phyloP scores from a whole-genome alignment of 2,797 vertebrate species.

The Botia almorhae region DNA sequence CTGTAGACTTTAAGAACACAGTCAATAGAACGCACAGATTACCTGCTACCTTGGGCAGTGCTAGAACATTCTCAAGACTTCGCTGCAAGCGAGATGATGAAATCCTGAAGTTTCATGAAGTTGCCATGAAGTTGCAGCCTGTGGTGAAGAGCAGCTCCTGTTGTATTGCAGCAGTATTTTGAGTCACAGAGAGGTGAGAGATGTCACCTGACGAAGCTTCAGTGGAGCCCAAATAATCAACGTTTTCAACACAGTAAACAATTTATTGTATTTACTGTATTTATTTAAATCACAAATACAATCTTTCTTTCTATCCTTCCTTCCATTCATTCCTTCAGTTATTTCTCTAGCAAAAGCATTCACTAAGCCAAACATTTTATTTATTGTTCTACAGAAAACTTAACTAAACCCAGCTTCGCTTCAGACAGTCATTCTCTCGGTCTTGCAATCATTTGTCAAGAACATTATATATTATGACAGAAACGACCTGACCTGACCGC shows the following conservation, averaged over 20 bases:
- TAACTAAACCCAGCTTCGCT: too few relatives aligned
- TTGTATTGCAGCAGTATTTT: background rate
- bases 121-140: conserved; percentile 21
- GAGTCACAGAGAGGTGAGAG: background rate
- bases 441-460: background rate
- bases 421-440: too few relatives aligned
- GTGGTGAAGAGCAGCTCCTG: background rate
- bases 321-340: too few relatives aligned
- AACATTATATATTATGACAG: background rate
- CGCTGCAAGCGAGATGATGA: conserved; percentile 39
- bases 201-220: background rate
- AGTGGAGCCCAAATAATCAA: too few relatives aligned
- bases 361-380: too few relatives aligned
- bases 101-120: conserved; percentile 27
- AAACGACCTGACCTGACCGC: background rate
- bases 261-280: too few relatives aligned
- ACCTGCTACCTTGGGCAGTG: conserved; percentile 34
- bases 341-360: too few relatives aligned
- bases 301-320: too few relatives aligned
- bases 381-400: too few relatives aligned
- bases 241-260: too few relatives aligned
- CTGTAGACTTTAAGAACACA: conserved; percentile 21
- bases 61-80: conserved; percentile 27
- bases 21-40: background rate
- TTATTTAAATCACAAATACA: too few relatives aligned